These are phyloP conservation scores for Acanthornis magna DNA, from an alignment of 2,797 vertebrate species.

Conservation along the genomic window DNA sequence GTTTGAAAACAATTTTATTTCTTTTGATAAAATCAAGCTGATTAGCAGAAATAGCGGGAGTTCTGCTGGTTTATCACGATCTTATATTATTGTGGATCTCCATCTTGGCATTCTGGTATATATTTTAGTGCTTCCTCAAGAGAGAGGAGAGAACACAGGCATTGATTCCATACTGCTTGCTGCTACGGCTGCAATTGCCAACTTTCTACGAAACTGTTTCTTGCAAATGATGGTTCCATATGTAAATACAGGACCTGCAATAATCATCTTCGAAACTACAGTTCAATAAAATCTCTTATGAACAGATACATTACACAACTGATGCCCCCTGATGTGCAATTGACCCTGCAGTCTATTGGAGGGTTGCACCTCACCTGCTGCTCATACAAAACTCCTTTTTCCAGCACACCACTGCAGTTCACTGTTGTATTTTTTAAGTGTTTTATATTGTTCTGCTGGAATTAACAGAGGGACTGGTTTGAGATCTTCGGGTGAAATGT, in stretches of 20 bases:
- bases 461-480: not conserved
- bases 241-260: not conserved
- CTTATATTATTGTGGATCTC: not conserved
- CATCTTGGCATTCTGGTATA: not conserved
- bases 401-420: not conserved
- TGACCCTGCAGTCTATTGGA: not conserved
- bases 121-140: not conserved
- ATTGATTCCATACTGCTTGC: not conserved
- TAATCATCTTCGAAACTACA: not conserved
- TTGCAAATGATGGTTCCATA: not conserved
- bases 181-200: not conserved
- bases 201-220: not conserved
- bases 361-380: not conserved
- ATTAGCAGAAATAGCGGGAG: not conserved
- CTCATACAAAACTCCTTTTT: not conserved
- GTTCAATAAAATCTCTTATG: not conserved
- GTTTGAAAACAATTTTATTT: not conserved
- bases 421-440: not conserved
- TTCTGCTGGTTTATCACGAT: not conserved
- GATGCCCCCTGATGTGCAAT: not conserved
- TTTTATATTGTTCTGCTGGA: not conserved
- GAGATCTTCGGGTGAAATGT: conserved; percentile 21
- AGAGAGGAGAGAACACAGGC: not conserved
- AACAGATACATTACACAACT: not conserved
- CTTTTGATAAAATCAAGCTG: not conserved